Evolutionary conservation across 2,888 invertebrate genomes (phyloP).

Genomic region (Chorisops tibialis): DNA sequence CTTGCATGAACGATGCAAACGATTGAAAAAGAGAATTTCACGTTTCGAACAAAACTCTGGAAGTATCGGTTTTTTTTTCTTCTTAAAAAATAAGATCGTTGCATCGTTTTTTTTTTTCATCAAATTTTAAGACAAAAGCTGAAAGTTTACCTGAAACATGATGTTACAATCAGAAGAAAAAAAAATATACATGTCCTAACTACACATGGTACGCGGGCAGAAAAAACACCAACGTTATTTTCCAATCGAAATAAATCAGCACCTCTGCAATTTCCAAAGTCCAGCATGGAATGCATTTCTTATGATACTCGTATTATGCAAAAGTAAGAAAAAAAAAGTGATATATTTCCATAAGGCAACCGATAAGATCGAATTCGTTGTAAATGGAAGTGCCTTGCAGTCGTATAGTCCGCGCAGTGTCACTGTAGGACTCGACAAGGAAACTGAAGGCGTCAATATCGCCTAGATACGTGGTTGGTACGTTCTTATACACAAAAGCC

Average conservation of each 20-base stretch:
- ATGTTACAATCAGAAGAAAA: no score
- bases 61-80: no score
- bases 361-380: constrained; percentile 21
- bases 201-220: no score
- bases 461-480: constrained; percentile 11
- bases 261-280: constrained; percentile 23
- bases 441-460: constrained; percentile 18
- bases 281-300: constrained; percentile 1
- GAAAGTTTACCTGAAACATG: no score
- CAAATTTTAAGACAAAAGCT: no score
- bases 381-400: constrained; percentile 13
- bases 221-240: constrained; percentile 23
- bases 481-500: neutral
- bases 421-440: neutral
- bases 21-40: no score
- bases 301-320: no score
- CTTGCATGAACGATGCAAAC: no score
- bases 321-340: constrained; percentile 15
- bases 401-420: neutral
- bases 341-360: constrained; percentile 17
- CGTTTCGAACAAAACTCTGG: no score
- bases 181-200: no score
- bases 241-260: constrained; percentile 18
- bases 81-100: no score
- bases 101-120: no score